Evolutionary conservation across 2,888 invertebrate genomes (phyloP).

Genomic region (Zonitis immaculata): DNA sequence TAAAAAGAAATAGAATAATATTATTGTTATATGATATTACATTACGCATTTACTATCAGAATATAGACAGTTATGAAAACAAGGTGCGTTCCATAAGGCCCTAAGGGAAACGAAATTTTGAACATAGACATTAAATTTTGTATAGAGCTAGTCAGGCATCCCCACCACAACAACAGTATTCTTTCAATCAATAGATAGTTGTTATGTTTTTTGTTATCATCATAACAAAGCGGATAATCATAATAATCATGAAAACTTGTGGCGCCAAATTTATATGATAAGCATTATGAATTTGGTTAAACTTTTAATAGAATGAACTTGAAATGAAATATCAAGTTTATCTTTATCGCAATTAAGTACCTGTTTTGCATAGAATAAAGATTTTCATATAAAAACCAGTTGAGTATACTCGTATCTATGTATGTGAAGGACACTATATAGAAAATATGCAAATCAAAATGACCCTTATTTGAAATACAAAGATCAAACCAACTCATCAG

Average conservation of each 20-base stretch:
- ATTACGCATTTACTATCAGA: slow-evolving; percentile 21
- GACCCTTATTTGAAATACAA: background rate
- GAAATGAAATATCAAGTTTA: too few relatives aligned
- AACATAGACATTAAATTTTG: slow-evolving; percentile 24
- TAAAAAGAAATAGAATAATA: slow-evolving; percentile 1
- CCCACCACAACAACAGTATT: slow-evolving; percentile 23
- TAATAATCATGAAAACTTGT: too few relatives aligned
- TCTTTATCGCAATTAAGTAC: slow-evolving; percentile 4
- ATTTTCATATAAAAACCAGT: slow-evolving; percentile 23
- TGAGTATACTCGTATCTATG: too few relatives aligned
- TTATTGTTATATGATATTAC: background rate
- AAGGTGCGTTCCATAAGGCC: slow-evolving; percentile 22
- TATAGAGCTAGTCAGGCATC: slow-evolving; percentile 18
- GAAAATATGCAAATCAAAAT: slow-evolving; percentile 18
- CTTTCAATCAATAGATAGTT: slow-evolving; percentile 27
- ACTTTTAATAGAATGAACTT: too few relatives aligned
- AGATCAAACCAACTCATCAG: background rate
- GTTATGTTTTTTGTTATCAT: too few relatives aligned
- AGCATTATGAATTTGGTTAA: too few relatives aligned
- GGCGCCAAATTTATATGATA: too few relatives aligned
- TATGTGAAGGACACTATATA: slow-evolving; percentile 21
- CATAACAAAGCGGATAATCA: too few relatives aligned
- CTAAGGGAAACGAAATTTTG: slow-evolving; percentile 28
- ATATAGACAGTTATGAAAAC: slow-evolving; percentile 24
- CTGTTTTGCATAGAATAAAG: slow-evolving; percentile 27